Evolutionary conservation across 2,888 invertebrate species (phyloP).

Genomic region (Dryobotodes eremita): DNA sequence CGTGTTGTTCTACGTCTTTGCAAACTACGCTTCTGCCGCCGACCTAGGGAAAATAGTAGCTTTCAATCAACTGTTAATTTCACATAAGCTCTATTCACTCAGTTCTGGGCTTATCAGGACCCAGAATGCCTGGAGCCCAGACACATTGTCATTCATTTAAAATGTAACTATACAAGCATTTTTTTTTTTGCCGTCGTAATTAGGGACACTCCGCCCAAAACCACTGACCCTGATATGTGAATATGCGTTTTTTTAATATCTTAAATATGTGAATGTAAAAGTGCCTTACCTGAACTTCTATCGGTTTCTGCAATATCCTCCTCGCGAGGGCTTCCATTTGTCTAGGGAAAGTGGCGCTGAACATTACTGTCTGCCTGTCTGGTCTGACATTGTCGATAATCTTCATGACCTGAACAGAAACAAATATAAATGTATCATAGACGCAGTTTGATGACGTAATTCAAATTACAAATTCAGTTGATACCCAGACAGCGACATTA

Average conservation of each 20-base stretch:
- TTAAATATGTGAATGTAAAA: not conserved
- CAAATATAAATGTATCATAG: not conserved
- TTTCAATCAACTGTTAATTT: not conserved
- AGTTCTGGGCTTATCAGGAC: no score
- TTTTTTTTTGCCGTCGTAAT: no score
- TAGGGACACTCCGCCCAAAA: no score
- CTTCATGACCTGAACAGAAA: slow-evolving; percentile 94
- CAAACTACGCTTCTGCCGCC: slow-evolving; percentile 99
- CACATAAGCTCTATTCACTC: no score
- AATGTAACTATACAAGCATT: no score
- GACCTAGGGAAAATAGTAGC: slow-evolving; percentile 88
- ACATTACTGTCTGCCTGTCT: slow-evolving; percentile 99
- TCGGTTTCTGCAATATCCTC: slow-evolving; percentile 97
- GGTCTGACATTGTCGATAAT: slow-evolving; percentile 99
- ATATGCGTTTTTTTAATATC: no score
- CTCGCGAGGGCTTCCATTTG: slow-evolving; percentile 99
- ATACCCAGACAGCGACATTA: no score
- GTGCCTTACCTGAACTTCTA: slow-evolving; percentile 95
- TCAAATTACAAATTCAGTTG: no score
- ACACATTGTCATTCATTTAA: no score
- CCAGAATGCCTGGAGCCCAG: no score
- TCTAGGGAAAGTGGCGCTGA: slow-evolving; percentile 99
- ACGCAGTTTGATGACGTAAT: no score
- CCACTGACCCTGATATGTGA: no score
- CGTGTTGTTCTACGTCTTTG: slow-evolving; percentile 99